Evolutionary conservation across 2,888 invertebrate genomes (phyloP), one percentile per base, ranked within the genome.

Genomic region (Protophormia terraenovae): DNA sequence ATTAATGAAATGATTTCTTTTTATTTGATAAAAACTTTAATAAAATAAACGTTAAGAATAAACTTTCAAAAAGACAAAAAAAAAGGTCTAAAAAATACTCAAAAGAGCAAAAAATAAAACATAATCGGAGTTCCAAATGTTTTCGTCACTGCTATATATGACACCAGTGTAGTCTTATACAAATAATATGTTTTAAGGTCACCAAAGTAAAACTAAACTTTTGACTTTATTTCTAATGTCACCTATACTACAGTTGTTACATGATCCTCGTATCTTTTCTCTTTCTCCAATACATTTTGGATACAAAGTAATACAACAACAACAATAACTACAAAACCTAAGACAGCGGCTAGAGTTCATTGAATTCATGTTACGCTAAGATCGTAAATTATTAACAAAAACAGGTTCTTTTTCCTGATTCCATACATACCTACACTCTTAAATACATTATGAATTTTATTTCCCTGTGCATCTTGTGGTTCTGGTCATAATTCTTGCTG

Each of bases 331-430:
- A 60, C 19, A 60, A 16, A 71, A 29, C 38, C 69, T 4, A 75
- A 67, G 50, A 29, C 71, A n/a, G 50, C 69, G 19, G 27, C n/a
- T 82, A 64, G 82, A 85, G 85, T 85, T 85, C 85, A 85, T 82
- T 85, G 85, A 82, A 85, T 85, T 85, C 78, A 64, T 82, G 78
- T 64, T 71, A 79, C 64, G 53, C 73, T 73, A 72, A 64, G 73
- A 82, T 82, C 85, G 78, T 85, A 85, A 85, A 85, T 85, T 85
- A 82, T 85, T 75, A 58, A 50, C 71, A 78, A 85, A n/a, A 85
- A 85, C 85, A 85, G 85, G 85, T 85, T 85, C 82, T 60, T 85
- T 84, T 82, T 85, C 85, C 85, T 85, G 85, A 79, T 85, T 82
- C 82, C 78, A 64, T 50, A 41, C 67, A 53, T 2, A 19, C 27